Conservation (phyloP, 2,113 vertebrate species). For the Theristicus caerulescens region DNA sequence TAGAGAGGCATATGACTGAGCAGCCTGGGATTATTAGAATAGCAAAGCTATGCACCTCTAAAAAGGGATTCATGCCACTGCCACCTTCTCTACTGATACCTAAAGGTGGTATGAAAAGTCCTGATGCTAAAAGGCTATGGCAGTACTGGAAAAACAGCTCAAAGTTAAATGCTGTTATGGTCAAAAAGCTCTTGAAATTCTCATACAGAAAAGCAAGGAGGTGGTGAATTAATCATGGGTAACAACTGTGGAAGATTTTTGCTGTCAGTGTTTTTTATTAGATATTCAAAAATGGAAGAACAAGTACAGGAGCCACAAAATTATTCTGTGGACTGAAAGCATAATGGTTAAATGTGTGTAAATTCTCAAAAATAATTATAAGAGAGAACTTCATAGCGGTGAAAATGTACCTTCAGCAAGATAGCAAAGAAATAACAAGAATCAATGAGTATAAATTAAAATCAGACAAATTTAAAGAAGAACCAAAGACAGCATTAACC, state of each 20-base stretch:
- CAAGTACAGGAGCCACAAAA: not conserved
- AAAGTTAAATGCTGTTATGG: not conserved
- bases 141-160: not conserved
- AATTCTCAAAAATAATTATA: not conserved
- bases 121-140: not conserved
- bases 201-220: not conserved
- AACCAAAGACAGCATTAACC: not conserved
- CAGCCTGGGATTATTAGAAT: not conserved
- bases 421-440: not conserved
- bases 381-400: not conserved
- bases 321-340: not conserved
- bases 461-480: not conserved
- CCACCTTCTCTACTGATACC: not conserved
- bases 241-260: not conserved
- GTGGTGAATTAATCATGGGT: not conserved
- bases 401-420: not conserved
- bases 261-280: not conserved
- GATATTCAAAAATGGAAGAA: not conserved
- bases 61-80: not conserved
- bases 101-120: not conserved
- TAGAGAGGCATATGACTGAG: rapidly evolving
- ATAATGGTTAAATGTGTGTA: not conserved
- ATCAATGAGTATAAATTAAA: not conserved
- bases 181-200: not conserved
- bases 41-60: not conserved